Evolutionary conservation across 2,797 vertebrate genomes (phyloP).

Genomic region (Pyrocephalus nanus): DNA sequence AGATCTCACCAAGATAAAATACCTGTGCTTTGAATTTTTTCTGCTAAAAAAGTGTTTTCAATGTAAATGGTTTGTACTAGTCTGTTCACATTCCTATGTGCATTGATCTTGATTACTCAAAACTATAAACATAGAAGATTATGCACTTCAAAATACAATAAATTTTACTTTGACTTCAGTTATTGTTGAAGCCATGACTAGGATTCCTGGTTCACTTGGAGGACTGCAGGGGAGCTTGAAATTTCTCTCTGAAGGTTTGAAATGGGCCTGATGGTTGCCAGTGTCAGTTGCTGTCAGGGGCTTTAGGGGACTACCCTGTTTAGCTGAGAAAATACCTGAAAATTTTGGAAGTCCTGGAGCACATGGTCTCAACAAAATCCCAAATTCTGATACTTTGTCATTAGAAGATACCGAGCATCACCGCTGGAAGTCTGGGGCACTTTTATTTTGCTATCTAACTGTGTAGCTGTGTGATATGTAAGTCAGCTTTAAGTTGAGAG

Average conservation of each 20-base stretch:
- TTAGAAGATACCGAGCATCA: background rate
- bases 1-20: background rate
- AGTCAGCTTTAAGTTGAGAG: background rate
- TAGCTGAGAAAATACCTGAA: background rate
- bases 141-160: background rate
- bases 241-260: background rate
- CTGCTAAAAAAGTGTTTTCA: conserved; percentile 8
- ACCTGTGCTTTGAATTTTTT: background rate
- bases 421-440: background rate
- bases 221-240: background rate
- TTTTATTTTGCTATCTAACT: background rate
- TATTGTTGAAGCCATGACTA: background rate
- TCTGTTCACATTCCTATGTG: background rate
- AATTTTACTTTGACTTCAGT: background rate
- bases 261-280: background rate
- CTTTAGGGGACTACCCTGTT: background rate
- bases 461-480: too few relatives aligned
- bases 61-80: background rate
- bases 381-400: background rate
- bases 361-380: background rate
- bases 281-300: background rate
- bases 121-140: background rate
- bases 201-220: background rate
- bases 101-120: conserved; percentile 37
- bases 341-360: background rate